A percentile compares a stretch with the other conserved stretches of the same genome.
phyloP scores from a whole-genome alignment of 2,113 vertebrate genomes.

The Microcebus griseorufus region DNA sequence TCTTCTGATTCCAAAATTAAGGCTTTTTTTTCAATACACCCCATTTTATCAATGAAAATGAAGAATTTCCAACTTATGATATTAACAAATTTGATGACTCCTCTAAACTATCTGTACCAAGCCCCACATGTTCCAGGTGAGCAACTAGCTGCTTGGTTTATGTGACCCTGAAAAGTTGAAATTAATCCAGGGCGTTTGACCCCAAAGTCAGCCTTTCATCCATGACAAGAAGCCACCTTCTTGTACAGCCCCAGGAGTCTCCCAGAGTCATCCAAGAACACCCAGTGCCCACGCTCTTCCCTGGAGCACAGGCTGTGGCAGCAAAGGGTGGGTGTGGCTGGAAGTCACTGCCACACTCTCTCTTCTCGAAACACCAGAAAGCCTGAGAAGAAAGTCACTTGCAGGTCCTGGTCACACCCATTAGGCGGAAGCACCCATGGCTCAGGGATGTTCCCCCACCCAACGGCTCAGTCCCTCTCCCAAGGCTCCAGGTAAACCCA shows the following conservation, averaged over 20 bases:
- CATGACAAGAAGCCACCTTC: not conserved
- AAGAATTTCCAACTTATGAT: not conserved
- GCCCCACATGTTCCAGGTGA: not conserved
- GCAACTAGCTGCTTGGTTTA: not conserved
- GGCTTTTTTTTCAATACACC: not conserved
- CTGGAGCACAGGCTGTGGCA: not conserved
- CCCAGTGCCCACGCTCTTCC: not conserved
- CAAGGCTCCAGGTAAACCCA: not conserved
- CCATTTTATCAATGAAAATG: not conserved
- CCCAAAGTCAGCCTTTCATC: not conserved
- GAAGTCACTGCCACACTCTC: not conserved
- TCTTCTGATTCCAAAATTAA: not conserved
- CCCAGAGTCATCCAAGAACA: not conserved
- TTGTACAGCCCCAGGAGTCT: not conserved
- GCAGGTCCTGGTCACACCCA: fast-evolving
- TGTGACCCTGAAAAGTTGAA: not conserved
- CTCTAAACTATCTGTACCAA: not conserved
- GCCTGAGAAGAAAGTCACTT: not conserved
- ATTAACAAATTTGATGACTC: not conserved
- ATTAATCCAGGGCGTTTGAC: not conserved
- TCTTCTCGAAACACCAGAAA: not conserved
- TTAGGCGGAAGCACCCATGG: not conserved
- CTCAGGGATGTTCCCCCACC: no score
- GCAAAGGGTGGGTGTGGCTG: not conserved
- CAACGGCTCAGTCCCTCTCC: not conserved